Evolutionary conservation across 2,888 invertebrate species (phyloP).

Genomic region (Keiferia lycopersicella): DNA sequence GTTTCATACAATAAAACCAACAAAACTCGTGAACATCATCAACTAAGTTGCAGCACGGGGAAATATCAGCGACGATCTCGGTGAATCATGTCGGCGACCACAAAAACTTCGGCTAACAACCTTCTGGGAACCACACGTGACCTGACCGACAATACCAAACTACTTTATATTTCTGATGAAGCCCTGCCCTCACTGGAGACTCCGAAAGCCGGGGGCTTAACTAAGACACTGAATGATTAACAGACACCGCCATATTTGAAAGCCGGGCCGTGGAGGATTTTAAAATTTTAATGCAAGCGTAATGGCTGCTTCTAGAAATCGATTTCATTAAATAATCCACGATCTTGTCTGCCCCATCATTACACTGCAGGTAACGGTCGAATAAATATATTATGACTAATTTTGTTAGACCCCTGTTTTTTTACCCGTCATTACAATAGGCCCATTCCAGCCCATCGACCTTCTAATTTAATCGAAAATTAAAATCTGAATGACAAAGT

Average conservation of each 20-base stretch:
- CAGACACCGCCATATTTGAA: slow-evolving; percentile 26
- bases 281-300: slow-evolving; percentile 51
- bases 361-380: slow-evolving; percentile 23
- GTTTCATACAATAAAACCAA: slow-evolving; percentile 8
- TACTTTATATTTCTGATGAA: slow-evolving; percentile 27
- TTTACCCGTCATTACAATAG: slow-evolving; percentile 28
- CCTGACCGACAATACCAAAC: slow-evolving; percentile 36
- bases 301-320: slow-evolving; percentile 47
- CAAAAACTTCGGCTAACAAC: slow-evolving; percentile 55
- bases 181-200: not conserved
- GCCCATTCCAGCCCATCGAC: slow-evolving; percentile 25
- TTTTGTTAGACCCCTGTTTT: slow-evolving; percentile 24
- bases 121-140: slow-evolving; percentile 64
- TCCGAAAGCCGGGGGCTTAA: slow-evolving; percentile 17
- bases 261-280: slow-evolving; percentile 34
- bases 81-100: slow-evolving; percentile 59
- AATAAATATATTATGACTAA: slow-evolving; percentile 25
- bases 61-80: slow-evolving; percentile 69
- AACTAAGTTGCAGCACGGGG: slow-evolving; percentile 10
- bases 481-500: slow-evolving; percentile 48
- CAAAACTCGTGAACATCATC: slow-evolving; percentile 13
- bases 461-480: slow-evolving; percentile 46
- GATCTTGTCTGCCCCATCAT: slow-evolving; percentile 19
- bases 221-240: slow-evolving; percentile 31
- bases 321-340: slow-evolving; percentile 52